Evolutionary conservation across 1,140 invertebrate genomes (phyloP), one percentile per base, ranked within the genome.

Genomic region (Teleopsis dalmanni): DNA sequence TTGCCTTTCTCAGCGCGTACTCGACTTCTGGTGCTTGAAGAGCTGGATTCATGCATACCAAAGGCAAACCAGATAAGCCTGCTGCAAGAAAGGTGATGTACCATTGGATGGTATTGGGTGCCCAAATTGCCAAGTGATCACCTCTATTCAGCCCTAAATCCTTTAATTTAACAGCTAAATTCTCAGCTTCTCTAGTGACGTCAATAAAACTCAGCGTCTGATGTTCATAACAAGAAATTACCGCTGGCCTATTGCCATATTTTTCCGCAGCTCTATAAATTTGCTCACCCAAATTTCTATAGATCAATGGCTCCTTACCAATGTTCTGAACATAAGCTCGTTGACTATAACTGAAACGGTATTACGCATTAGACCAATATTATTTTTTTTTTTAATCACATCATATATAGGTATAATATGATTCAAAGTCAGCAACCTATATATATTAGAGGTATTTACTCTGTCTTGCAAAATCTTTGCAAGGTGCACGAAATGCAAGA

Each of bases 111-210:
- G 76, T 74, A 70, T 95, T 97, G 1, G 91, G 89, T 1, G 83
- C 81, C 86, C 88, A 95, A 9, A 97, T 74, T 0, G 85, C 92
- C 4, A 98, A 54, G n/a, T 85, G 67, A 58, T 96, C 92, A 0
- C 89, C 90, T 50, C 73, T 78, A 50, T 81, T 64, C 16, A 95
- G 63, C 0, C 91, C 91, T 3, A 92, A 62, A 21, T 76, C 75
- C 36, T 81, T 59, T 0, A 97, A 72, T 7, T 87, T 87, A 26
- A 83, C 83, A 5, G 89, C 91, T 1, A 96, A 65, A 37, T 77
- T 75, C 55, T 95, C 84, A 1, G 77, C 81, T 65, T 85, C 70
- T 26, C 71, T 58, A 7, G 81, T 56, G 0, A 87, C 58, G 50
- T 88, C 74, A 4, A 57, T 58, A 60, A 77, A 88, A 1, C 80